Base-by-base conservation (phyloP, 2,113 vertebrate genomes). In the Casuarius casuarius region DNA sequence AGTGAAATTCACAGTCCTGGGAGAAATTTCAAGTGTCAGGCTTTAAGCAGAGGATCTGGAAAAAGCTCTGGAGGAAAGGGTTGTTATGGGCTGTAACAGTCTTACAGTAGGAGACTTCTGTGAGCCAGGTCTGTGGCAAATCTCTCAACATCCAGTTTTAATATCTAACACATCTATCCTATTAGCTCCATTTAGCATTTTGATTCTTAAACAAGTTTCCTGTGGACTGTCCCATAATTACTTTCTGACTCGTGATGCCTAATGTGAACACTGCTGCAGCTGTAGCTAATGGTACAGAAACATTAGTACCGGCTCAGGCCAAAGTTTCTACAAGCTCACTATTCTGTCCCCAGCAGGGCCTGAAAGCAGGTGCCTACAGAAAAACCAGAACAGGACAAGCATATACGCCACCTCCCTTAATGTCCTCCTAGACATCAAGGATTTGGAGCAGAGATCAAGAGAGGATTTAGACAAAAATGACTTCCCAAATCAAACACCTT, bases 51-150 rank as follows among this genome's bases (percentile, higher is more conserved):
- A 26, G 16, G 46, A 76, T 23, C 31, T 81, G 58, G 23, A n/a
- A 35, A 73, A 66, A 13, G 7, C 15, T 75, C 40, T 52, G 17
- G 51, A 81, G 40, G 12, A 72, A 35, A 19, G 5, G 12, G 13
- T 10, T 28, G 13, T 23, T 63, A 75, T 0, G 10, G 0, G 2
- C 15, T 68, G 33, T 23, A 61, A 48, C 16, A 40, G 10, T 38
- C 42, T 65, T 28, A 26, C 0, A 26, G 33, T 2, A 2, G 16
- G 25, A 29, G 48, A 7, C 5, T 65, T 22, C 20, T n/a, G 26
- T 42, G 31, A 73, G 35, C 40, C 17, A 72, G 11, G 18, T 20
- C 19, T 62, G 23, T 5, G 8, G 9, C 29, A 59, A 76, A 51
- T 40, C 19, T 76, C 38, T 15, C 6, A 81, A 25, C 19, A 23